Conservation (phyloP, 2,113 vertebrate genomes). For the Entelurus aequoreus region DNA sequence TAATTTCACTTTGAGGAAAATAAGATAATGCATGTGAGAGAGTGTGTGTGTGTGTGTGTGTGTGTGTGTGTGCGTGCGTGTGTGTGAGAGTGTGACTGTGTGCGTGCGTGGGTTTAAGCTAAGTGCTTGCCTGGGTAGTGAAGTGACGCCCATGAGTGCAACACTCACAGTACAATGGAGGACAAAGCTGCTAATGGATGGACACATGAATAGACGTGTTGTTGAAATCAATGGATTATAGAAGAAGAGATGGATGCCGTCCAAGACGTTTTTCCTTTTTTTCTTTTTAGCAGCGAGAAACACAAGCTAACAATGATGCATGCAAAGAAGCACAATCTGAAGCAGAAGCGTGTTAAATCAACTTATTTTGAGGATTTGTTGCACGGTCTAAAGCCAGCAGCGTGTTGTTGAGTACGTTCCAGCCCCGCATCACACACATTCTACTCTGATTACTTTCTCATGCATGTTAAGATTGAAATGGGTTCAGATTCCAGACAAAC, state of each 20-base stretch:
- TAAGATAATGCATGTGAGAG: conserved; percentile 14
- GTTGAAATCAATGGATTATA: conserved; percentile 27
- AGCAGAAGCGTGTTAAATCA: not conserved
- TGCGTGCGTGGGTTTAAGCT: conserved; percentile 1
- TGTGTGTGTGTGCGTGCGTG: conserved; percentile 6
- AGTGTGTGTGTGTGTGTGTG: conserved; percentile 1
- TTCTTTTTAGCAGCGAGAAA: not conserved
- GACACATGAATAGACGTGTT: conserved; percentile 26
- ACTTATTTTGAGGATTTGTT: not conserved
- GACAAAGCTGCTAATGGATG: conserved; percentile 31
- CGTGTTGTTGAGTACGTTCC: not conserved
- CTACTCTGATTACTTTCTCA: not conserved
- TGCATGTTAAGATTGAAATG: not conserved
- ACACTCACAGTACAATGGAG: not conserved
- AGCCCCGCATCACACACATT: not conserved
- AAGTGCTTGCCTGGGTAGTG: conserved; percentile 26
- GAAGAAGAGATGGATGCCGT: conserved; percentile 23
- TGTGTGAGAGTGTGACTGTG: conserved; percentile 9
- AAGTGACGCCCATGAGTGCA: conserved; percentile 32
- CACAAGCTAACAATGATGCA: not conserved
- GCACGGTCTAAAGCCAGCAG: not conserved
- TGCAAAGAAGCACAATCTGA: not conserved
- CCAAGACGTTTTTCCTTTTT: conserved; percentile 5
- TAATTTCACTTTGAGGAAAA: conserved; percentile 38
- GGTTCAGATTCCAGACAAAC: not conserved